phyloP scores from a whole-genome alignment of 2,113 vertebrate genomes.

The Hirundichthys speculiger region DNA sequence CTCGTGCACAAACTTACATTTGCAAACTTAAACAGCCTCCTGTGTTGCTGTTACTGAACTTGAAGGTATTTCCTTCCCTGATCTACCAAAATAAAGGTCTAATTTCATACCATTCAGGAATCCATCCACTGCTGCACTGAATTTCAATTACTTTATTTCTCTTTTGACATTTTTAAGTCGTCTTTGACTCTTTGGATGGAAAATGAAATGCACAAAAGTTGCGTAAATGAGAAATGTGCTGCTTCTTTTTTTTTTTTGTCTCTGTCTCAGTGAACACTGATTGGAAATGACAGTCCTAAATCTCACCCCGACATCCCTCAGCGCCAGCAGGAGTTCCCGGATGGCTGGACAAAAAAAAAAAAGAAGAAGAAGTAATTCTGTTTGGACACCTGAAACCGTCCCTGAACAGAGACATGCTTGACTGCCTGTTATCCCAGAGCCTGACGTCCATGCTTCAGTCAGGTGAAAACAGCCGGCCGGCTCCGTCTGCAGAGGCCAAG shows the following conservation, averaged over 20 bases:
- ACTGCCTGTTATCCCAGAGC: conserved; percentile 20
- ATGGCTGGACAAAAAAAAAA: conserved; percentile 20
- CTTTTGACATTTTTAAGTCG: too few species aligned
- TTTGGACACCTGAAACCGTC: conserved; percentile 27
- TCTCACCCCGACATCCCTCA: conserved; percentile 12
- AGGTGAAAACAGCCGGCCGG: conserved; percentile 4
- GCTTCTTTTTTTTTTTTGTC: background rate
- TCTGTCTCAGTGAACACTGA: conserved; percentile 8
- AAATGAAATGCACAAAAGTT: too few species aligned
- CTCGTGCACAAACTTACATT: too few species aligned
- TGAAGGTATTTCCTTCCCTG: too few species aligned
- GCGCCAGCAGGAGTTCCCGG: conserved; percentile 16
- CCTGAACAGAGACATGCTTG: conserved; percentile 25
- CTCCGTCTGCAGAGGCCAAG: conserved; percentile 13
- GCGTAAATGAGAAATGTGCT: background rate
- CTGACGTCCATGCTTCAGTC: conserved; percentile 9
- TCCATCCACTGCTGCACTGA: too few species aligned
- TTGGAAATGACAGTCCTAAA: conserved; percentile 11
- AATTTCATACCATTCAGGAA: background rate
- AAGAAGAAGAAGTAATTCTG: conserved; percentile 20
- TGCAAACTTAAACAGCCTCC: too few species aligned
- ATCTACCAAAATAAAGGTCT: background rate
- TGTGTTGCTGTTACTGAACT: background rate
- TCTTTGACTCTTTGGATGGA: background rate
- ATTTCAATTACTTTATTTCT: too few species aligned